Evolutionary conservation across 2,797 vertebrate genomes (phyloP), one percentile per base, ranked within the genome.

Genomic region (Luscinia megarhynchos): DNA sequence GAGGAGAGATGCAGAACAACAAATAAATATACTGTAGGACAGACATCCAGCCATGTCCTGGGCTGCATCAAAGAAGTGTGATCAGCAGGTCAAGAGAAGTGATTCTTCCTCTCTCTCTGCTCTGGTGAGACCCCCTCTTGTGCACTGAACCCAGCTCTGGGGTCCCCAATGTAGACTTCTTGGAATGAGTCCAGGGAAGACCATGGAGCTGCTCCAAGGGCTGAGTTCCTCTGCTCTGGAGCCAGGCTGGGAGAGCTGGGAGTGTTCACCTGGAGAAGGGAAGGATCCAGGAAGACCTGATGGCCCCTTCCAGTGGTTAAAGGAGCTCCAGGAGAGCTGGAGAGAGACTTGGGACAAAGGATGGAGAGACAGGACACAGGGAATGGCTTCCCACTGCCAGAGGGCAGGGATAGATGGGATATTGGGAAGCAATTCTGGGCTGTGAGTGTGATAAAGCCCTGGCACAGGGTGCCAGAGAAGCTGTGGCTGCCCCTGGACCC

Each of bases 81-180:
- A 66, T 32, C 67, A 66, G 40, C 22, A 72, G 80, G 46, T 66
- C 80, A 66, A 15, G 26, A 6, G 34, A 59, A 46, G 59, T 54
- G 66, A 48, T 54, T 54, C 19, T 7, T 19, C 8, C 22, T 15
- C 20, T 77, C 46, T 41, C 30, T 29, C 32, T 54, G 53, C 72
- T 32, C 53, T 75, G 27, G 18, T 36, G 70, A 48, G 63, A 36
- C 6, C 50, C 9, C 27, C 24, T 6, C 2, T 54, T 59, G 8
- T 5, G 5, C 34, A n/a, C 67, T 18, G 67, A 84, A 34, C 12
- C 11, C 66, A 48, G 53, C 15, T 32, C 34, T 54, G 34, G 26
- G 15, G 8, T 27, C 9, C 5, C 11, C 32, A 59, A 0, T 9
- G 46, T 0, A 17, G 11, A 53, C 4, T 20, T 38, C 11, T 2